phyloP scores from a whole-genome alignment of 2,888 invertebrate genomes.

The Synanthedon andrenaeformis region DNA sequence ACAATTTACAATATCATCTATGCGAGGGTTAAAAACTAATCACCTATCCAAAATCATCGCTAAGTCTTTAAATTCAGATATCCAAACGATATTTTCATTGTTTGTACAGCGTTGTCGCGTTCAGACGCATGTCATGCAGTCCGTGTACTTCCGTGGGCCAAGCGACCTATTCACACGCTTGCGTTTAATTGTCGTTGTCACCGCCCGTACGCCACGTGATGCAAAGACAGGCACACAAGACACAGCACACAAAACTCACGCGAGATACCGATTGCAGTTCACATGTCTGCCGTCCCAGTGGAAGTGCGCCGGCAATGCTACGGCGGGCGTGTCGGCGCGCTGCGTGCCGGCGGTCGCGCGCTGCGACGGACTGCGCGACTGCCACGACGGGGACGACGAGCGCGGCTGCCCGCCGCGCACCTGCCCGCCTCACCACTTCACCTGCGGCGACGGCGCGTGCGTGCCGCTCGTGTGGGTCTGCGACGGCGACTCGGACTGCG shows the following conservation, averaged over 20 bases:
- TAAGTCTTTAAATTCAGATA: too few relatives aligned
- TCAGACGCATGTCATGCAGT: too few relatives aligned
- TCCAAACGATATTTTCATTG: too few relatives aligned
- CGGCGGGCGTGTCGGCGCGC: constrained; percentile 67
- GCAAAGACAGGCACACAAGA: too few relatives aligned
- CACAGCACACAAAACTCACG: too few relatives aligned
- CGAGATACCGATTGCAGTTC: constrained; percentile 45
- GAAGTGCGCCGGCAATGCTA: constrained; percentile 70
- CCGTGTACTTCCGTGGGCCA: too few relatives aligned
- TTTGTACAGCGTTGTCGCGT: too few relatives aligned
- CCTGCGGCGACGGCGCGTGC: constrained; percentile 79
- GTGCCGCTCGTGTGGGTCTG: constrained; percentile 86
- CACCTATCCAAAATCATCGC: too few relatives aligned
- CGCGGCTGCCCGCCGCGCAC: constrained; percentile 75
- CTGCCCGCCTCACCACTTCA: constrained; percentile 77
- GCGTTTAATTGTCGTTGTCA: not conserved
- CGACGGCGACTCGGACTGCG: constrained; percentile 83
- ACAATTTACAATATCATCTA: too few relatives aligned
- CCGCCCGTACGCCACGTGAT: not conserved
- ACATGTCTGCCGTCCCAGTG: constrained; percentile 78
- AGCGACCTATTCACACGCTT: not conserved
- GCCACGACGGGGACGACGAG: constrained; percentile 80
- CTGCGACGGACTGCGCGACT: constrained; percentile 80
- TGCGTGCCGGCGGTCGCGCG: constrained; percentile 74
- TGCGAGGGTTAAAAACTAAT: too few relatives aligned